These are phyloP conservation scores for Chionoecetes opilio DNA, from an alignment of 1,140 invertebrate species.

Conservation along the genomic window DNA sequence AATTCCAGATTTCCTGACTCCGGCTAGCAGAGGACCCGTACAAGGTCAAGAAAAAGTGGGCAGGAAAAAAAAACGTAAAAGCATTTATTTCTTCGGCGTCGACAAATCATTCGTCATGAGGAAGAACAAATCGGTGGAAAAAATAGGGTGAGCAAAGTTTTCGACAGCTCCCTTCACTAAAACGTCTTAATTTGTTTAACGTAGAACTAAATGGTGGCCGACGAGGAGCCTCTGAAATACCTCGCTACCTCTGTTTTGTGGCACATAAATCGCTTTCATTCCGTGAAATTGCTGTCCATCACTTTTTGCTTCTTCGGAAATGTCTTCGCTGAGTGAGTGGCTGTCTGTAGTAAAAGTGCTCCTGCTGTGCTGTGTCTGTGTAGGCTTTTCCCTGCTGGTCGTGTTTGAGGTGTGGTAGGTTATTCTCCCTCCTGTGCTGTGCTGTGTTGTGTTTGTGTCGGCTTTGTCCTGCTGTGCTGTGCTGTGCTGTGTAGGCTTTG, in stretches of 20 bases:
- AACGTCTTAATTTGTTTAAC: not conserved
- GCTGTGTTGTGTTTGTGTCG: not conserved
- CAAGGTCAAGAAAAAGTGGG: not conserved
- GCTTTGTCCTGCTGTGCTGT: too few relatives aligned
- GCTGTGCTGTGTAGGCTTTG: too few relatives aligned
- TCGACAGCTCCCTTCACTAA: not conserved
- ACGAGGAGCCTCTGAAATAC: not conserved
- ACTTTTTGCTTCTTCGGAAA: not conserved
- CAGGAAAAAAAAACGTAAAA: not conserved
- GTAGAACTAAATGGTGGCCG: not conserved
- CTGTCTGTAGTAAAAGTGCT: not conserved
- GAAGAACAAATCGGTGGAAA: not conserved
- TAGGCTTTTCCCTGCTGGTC: not conserved
- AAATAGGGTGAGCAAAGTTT: not conserved
- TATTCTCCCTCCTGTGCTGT: not conserved
- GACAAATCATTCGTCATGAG: not conserved
- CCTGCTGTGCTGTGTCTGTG: not conserved
- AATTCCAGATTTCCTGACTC: not conserved
- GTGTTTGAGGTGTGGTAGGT: not conserved
- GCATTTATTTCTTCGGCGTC: not conserved
- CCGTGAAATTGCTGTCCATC: conserved; percentile 27
- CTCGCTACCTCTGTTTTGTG: not conserved
- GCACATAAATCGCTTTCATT: not conserved
- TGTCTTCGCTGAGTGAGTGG: not conserved
- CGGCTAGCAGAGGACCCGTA: not conserved